Percentiles rank a stretch among this genome's conserved stretches.
Conservation (phyloP, 2,113 vertebrate genomes). For the Otocyon megalotis region DNA sequence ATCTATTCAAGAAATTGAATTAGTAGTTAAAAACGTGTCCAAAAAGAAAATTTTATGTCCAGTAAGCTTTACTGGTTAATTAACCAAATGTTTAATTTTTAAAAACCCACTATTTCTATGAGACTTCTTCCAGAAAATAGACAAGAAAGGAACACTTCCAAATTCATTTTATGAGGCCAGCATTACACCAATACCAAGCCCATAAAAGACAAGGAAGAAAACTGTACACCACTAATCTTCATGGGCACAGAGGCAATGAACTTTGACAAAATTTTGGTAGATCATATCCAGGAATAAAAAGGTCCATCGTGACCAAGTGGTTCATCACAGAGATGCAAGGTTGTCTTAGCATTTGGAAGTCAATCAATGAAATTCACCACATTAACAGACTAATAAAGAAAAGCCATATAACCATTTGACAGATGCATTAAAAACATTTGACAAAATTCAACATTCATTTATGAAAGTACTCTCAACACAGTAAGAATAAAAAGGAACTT, state of each 20-base stretch:
- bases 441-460: not conserved
- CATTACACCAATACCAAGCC: not conserved
- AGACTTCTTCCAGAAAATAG: not conserved
- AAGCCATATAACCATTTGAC: not conserved
- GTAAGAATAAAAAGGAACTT: not conserved
- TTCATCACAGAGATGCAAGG: not conserved
- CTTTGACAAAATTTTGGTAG: not conserved
- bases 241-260: not conserved
- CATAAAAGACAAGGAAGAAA: not conserved
- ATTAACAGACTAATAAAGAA: not conserved
- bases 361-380: not conserved
- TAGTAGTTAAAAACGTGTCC: not conserved
- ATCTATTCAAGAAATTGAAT: not conserved
- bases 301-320: not conserved
- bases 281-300: not conserved
- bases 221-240: not conserved
- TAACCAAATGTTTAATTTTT: not conserved
- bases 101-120: not conserved
- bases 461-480: not conserved
- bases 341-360: not conserved
- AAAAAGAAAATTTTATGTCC: not conserved
- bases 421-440: not conserved
- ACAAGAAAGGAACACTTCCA: not conserved
- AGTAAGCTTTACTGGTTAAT: not conserved
- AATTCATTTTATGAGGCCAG: not conserved